Conservation (phyloP, 2,797 vertebrate species). For the Hyperoplus lanceolatus region DNA sequence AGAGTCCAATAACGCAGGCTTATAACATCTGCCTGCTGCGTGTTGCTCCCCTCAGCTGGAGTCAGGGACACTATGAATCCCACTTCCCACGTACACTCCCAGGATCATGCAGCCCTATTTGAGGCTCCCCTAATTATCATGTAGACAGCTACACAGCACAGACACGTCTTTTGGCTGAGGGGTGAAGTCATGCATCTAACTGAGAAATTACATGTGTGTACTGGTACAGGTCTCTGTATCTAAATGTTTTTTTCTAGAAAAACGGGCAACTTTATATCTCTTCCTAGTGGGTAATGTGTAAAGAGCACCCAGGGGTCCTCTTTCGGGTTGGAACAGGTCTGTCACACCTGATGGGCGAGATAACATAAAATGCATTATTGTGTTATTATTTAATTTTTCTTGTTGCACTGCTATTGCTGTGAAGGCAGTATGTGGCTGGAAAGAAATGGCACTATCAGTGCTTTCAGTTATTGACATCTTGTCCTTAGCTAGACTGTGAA, state of each 20-base stretch:
- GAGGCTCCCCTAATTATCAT: slow-evolving; percentile 57
- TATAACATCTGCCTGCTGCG: slow-evolving; percentile 22
- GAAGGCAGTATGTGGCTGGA: slow-evolving; percentile 27
- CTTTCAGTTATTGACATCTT: slow-evolving; percentile 55
- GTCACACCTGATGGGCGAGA: slow-evolving; percentile 43
- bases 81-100: not conserved
- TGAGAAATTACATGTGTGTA: slow-evolving; percentile 2
- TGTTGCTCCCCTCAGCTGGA: slow-evolving; percentile 29
- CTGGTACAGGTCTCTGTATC: slow-evolving; percentile 14
- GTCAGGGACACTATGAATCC: slow-evolving; percentile 21
- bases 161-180: slow-evolving; percentile 24
- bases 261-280: not conserved
- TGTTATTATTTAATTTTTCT: slow-evolving; percentile 12
- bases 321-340: not conserved
- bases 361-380: slow-evolving; percentile 47
- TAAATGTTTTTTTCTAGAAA: not conserved
- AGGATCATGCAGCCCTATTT: slow-evolving; percentile 34
- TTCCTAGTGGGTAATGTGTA: slow-evolving; percentile 25
- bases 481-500: slow-evolving; percentile 54
- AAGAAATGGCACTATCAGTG: slow-evolving; percentile 41
- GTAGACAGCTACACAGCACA: slow-evolving; percentile 45
- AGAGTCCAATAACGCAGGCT: slow-evolving; percentile 15
- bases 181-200: slow-evolving; percentile 32
- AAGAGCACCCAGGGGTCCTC: slow-evolving; percentile 27
- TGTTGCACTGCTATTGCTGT: slow-evolving; percentile 14